Percentiles rank a stretch among this genome's conserved stretches.
Conservation (phyloP, 2,888 invertebrate species). For the Gerosis bhagava region DNA sequence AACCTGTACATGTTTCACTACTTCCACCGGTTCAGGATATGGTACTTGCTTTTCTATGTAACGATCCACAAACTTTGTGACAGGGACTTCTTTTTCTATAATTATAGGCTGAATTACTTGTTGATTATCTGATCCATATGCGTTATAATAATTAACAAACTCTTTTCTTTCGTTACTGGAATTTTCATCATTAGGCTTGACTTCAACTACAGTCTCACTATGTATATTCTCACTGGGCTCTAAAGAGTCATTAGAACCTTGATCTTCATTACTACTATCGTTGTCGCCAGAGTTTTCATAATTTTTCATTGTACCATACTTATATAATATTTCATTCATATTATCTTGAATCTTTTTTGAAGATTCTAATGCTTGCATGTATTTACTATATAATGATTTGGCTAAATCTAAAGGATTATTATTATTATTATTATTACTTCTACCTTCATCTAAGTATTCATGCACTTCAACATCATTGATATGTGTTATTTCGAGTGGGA, state of each 20-base stretch:
- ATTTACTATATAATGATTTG: constrained; percentile 58
- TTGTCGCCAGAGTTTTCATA: constrained; percentile 50
- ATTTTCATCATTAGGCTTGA: constrained; percentile 48
- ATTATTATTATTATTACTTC: constrained; percentile 56
- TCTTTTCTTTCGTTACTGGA: constrained; percentile 46
- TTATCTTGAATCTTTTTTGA: constrained; percentile 59
- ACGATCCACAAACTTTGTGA: constrained; percentile 70
- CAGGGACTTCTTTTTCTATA: constrained; percentile 70
- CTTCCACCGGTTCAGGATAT: constrained; percentile 62
- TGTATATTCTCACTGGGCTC: constrained; percentile 61
- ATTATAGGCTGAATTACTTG: constrained; percentile 71
- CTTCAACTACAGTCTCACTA: constrained; percentile 45
- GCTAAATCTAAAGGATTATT: constrained; percentile 50
- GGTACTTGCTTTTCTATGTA: constrained; percentile 70
- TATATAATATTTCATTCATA: constrained; percentile 46
- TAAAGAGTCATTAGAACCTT: constrained; percentile 50
- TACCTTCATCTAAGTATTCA: constrained; percentile 67
- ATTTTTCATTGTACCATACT: constrained; percentile 37
- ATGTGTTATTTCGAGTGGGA: constrained; percentile 79
- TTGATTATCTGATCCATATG: constrained; percentile 46
- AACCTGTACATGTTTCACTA: constrained; percentile 56
- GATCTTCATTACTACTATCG: constrained; percentile 39
- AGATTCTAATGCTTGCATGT: constrained; percentile 60
- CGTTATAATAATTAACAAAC: constrained; percentile 45
- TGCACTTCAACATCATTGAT: constrained; percentile 73